Evolutionary conservation across 23 tunicate genomes (phyloP).

Genomic region (Aplidium turbinatum): DNA sequence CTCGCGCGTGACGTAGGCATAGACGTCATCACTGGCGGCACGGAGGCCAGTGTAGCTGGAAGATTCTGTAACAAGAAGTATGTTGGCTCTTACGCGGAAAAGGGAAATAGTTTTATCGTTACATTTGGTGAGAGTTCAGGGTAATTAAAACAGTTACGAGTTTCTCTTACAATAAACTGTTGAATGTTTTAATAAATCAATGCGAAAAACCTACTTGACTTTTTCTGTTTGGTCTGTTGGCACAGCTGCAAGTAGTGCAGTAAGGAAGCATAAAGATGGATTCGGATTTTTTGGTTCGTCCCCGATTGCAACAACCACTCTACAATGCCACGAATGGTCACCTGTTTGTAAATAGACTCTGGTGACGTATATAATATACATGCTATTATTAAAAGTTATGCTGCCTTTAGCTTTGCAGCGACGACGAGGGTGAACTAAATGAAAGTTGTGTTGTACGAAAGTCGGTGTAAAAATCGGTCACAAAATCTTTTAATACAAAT

Average conservation of each 20-base stretch:
- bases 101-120: too few species aligned
- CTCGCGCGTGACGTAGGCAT: conserved; percentile 55
- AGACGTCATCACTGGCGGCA: conserved; percentile 35
- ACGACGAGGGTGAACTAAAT: too few species aligned
- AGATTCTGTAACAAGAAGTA: background rate
- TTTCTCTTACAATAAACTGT: too few species aligned
- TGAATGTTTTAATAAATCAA: too few species aligned
- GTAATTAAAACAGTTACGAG: too few species aligned
- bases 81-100: background rate
- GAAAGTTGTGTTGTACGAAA: too few species aligned
- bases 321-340: conserved; percentile 59
- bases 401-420: too few species aligned
- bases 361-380: background rate
- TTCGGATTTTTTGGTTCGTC: conserved; percentile 48
- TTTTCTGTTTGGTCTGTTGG: conserved; percentile 15
- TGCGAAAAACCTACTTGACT: conserved; percentile 13
- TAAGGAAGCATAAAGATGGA: conserved; percentile 67
- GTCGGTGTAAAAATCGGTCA: too few species aligned
- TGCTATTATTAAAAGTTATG: too few species aligned
- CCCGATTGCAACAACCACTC: conserved; percentile 84
- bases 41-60: background rate
- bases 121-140: too few species aligned
- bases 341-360: conserved; percentile 16
- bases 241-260: conserved; percentile 85
- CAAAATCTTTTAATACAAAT: too few species aligned